These are phyloP conservation scores for Athrips mouffetella DNA, from an alignment of 2,888 invertebrate species.

Conservation along the genomic window DNA sequence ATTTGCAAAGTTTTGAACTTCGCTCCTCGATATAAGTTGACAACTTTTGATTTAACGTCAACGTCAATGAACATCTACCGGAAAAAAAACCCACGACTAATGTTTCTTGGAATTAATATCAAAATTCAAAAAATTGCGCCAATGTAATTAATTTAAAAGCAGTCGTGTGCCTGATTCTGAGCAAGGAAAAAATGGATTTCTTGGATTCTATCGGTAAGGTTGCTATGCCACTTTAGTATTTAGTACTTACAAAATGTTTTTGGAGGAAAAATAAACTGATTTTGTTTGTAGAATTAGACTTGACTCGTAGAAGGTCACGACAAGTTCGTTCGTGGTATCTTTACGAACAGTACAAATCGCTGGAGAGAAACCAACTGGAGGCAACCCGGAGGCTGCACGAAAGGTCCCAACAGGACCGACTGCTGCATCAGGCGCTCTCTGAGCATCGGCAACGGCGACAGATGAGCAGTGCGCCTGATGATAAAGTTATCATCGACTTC, in stretches of 20 bases:
- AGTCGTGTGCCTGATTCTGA: not conserved
- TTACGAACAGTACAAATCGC: slow-evolving; percentile 65
- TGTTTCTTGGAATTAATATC: no score
- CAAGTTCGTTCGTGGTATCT: slow-evolving; percentile 68
- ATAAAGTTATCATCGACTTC: slow-evolving; percentile 24
- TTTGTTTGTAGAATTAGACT: slow-evolving; percentile 52
- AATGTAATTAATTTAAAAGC: not conserved
- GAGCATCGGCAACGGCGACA: slow-evolving; percentile 55
- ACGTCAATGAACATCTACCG: no score
- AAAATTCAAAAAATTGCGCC: no score
- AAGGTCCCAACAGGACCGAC: slow-evolving; percentile 51
- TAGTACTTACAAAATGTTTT: not conserved
- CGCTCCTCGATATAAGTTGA: no score
- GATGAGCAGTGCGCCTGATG: slow-evolving; percentile 44
- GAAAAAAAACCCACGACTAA: no score
- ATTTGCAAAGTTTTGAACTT: no score
- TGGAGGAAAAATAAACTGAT: not conserved
- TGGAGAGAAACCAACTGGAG: slow-evolving; percentile 58
- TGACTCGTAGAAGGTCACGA: slow-evolving; percentile 48
- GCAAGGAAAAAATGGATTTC: slow-evolving; percentile 48
- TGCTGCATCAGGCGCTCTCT: slow-evolving; percentile 52
- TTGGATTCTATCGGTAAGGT: slow-evolving; percentile 55
- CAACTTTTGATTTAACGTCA: no score
- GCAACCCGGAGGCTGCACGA: slow-evolving; percentile 53
- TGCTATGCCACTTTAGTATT: not conserved